Evolutionary conservation across 2,888 invertebrate species (phyloP).

Genomic region (Hedychridium roseum): DNA sequence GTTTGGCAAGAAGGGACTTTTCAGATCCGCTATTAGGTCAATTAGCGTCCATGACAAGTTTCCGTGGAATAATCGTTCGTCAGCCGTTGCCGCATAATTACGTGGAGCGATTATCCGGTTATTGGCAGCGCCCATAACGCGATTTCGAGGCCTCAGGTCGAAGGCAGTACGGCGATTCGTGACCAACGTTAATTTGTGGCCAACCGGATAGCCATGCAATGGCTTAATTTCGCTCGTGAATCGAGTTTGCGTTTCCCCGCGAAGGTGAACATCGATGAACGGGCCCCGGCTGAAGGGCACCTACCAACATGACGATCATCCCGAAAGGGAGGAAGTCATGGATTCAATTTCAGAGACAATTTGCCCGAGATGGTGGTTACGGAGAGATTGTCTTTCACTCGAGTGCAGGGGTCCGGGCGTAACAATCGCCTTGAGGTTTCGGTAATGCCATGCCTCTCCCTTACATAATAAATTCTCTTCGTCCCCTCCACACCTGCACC

Average conservation of each 20-base stretch:
- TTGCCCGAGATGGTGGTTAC: conserved; percentile 7
- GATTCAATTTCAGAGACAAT: conserved; percentile 13
- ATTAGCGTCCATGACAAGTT: conserved; percentile 12
- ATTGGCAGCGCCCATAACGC: conserved; percentile 3
- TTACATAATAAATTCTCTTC: conserved; percentile 49
- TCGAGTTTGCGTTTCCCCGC: no score
- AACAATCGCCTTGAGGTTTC: conserved; percentile 44
- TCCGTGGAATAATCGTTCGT: conserved; percentile 13
- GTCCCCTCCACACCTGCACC: conserved; percentile 9
- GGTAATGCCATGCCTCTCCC: conserved; percentile 38
- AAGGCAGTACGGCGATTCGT: no score
- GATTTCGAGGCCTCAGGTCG: not conserved
- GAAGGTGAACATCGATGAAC: not conserved
- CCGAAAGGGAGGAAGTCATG: conserved; percentile 4
- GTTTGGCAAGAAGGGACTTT: no score
- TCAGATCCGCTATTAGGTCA: conserved; percentile 9
- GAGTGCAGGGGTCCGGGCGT: conserved; percentile 10
- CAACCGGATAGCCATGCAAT: no score
- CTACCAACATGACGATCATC: not conserved
- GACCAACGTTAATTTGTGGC: no score
- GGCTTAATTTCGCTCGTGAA: no score
- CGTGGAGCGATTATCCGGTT: conserved; percentile 15
- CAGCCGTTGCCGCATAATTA: conserved; percentile 20
- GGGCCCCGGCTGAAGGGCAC: not conserved
- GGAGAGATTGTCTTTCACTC: conserved; percentile 20